Evolutionary conservation across 2,113 vertebrate species (phyloP).

Genomic region (Phyllostomus discolor): DNA sequence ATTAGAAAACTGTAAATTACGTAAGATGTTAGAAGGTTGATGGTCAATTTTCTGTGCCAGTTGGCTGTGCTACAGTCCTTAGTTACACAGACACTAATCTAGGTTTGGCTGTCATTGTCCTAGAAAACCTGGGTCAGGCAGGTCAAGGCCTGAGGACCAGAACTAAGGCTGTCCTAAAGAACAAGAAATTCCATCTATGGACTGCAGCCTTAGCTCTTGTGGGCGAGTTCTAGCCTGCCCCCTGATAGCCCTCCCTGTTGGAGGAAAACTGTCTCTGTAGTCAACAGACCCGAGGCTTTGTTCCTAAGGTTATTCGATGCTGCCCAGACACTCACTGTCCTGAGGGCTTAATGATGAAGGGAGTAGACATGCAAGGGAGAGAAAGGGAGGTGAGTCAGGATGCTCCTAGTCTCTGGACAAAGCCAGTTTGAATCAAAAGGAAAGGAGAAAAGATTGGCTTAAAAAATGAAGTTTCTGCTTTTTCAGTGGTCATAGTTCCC

Average conservation of each 20-base stretch:
- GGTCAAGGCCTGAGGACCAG: not conserved
- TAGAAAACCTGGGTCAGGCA: not conserved
- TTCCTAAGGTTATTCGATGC: not conserved
- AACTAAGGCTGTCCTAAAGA: not conserved
- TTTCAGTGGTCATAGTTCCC: not conserved
- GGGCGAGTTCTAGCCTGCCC: not conserved
- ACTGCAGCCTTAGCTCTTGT: not conserved
- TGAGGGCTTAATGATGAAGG: not conserved
- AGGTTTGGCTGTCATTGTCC: not conserved
- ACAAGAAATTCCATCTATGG: not conserved
- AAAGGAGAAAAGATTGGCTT: not conserved
- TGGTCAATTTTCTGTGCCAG: not conserved
- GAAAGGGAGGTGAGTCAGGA: not conserved
- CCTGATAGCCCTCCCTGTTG: not conserved
- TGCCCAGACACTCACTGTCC: not conserved
- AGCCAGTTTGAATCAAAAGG: not conserved
- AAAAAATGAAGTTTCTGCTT: not conserved
- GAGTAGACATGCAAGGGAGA: not conserved
- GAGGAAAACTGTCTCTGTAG: not conserved
- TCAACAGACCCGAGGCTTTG: not conserved
- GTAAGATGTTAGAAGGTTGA: not conserved
- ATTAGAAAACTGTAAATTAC: not conserved
- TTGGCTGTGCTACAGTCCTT: not conserved
- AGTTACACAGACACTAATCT: not conserved
- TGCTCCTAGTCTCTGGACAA: not conserved